Base-by-base conservation (phyloP, 2,888 invertebrate genomes). In the Pocota personata region DNA sequence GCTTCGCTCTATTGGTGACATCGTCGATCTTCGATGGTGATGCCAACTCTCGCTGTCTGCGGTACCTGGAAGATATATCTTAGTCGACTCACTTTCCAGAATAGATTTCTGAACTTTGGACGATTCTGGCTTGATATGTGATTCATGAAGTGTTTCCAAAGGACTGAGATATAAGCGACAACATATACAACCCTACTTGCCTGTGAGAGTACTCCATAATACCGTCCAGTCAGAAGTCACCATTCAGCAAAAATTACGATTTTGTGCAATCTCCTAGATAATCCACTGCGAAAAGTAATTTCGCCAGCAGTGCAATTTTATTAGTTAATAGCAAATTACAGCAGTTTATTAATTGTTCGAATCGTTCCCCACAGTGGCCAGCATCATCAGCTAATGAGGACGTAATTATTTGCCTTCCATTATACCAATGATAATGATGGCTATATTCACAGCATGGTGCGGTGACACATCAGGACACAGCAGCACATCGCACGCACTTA, bases 251-350 rank as follows among this genome's bases (percentile, higher is more conserved):
- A 64, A 62, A 14, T 24, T 37, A 64, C n/a, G 64, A 35, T 57
- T 40, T 35, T 32, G 46, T 8, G 14, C 37, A 78, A 62, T 27
- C 50, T 55, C 35, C 12, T 30, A 19, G 62, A 62, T 80, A 80
- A 86, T 76, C 71, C 73, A 14, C 14, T 62, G 64, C 50, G 71
- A 66, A 72, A 86, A 86, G 82, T 82, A 86, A 82, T 86, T 72
- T 77, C 76, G 80, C 80, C 35, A 67, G 80, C 86, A 67, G 77
- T 82, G 86, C 86, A 82, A 77, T 86, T 86, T 86, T 82, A 86
- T 86, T 86, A 82, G 86, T 86, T 86, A 82, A 80, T 86, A 72
- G 86, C 80, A 82, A 86, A 82, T 86, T 86, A 86, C 86, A 79
- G 71, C 76, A 86, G 80, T 86, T 82, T 86, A 86, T 86, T 86